Evolutionary conservation across 2,797 vertebrate genomes (phyloP).

Genomic region (Tolypeutes matacus): DNA sequence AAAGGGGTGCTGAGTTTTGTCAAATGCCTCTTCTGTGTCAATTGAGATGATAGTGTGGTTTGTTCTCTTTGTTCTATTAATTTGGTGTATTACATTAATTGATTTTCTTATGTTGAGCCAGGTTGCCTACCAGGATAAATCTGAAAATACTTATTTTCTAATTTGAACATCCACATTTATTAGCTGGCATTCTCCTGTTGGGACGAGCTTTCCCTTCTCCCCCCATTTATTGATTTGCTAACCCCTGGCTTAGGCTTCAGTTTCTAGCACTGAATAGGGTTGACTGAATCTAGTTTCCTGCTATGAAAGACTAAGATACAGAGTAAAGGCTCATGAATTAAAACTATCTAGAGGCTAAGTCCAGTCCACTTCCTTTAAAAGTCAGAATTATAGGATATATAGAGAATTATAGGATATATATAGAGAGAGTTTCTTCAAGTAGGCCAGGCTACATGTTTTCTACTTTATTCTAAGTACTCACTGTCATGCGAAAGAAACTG

Average conservation of each 20-base stretch:
- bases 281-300: neutral
- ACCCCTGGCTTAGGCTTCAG: neutral
- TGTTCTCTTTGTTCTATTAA: too few relatives aligned
- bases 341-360: neutral
- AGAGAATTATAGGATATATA: too few relatives aligned
- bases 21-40: too few relatives aligned
- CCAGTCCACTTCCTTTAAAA: neutral
- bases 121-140: too few relatives aligned
- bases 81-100: too few relatives aligned
- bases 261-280: neutral
- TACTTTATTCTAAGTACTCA: neutral
- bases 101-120: too few relatives aligned
- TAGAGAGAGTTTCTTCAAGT: neutral
- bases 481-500: neutral
- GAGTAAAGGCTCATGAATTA: neutral
- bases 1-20: too few relatives aligned
- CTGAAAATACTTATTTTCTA: neutral
- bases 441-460: neutral
- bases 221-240: neutral
- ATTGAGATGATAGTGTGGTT: too few relatives aligned
- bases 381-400: neutral
- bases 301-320: neutral
- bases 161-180: slow-evolving; percentile 8
- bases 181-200: neutral
- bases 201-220: neutral